A percentile compares a stretch with the other conserved stretches of the same genome.
phyloP scores from a whole-genome alignment of 1,140 invertebrate genomes.

The Achatina immaculata region DNA sequence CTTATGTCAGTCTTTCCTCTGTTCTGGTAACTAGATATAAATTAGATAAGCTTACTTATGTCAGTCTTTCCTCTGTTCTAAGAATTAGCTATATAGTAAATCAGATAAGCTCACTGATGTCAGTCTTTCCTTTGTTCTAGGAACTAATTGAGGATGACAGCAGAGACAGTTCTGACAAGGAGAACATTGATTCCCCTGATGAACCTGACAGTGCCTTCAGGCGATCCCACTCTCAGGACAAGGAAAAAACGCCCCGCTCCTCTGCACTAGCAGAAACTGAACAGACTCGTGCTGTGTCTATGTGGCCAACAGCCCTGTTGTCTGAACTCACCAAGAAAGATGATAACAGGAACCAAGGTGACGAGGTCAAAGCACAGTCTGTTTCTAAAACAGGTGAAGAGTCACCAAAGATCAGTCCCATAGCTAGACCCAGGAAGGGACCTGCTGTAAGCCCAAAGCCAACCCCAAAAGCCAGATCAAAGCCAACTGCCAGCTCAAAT shows the following conservation, averaged over 20 bases:
- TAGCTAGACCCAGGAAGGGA: not conserved
- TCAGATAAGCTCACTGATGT: too few relatives aligned
- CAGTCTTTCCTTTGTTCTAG: slow-evolving; percentile 8
- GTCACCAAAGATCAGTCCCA: slow-evolving; percentile 2
- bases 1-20: too few relatives aligned
- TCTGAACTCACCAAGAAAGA: not conserved
- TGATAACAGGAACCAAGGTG: not conserved
- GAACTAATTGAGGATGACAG: slow-evolving; percentile 14
- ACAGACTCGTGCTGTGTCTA: slow-evolving; percentile 7
- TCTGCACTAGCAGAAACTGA: slow-evolving; percentile 44
- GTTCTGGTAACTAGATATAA: too few relatives aligned
- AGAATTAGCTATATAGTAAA: too few relatives aligned
- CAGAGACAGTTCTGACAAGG: not conserved
- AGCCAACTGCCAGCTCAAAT: not conserved
- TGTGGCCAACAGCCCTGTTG: not conserved
- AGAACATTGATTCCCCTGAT: not conserved
- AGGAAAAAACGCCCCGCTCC: not conserved
- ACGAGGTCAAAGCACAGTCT: not conserved
- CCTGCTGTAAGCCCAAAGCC: slow-evolving; percentile 29
- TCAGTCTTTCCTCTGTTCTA: too few relatives aligned
- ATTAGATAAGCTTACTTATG: too few relatives aligned
- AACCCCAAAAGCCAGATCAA: slow-evolving; percentile 20
- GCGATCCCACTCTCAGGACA: slow-evolving; percentile 2
- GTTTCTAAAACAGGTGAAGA: not conserved
- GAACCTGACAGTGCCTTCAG: not conserved